These are phyloP conservation scores for Andinoacara biseriatus DNA, from an alignment of 2,113 vertebrate species.

Conservation along the genomic window DNA sequence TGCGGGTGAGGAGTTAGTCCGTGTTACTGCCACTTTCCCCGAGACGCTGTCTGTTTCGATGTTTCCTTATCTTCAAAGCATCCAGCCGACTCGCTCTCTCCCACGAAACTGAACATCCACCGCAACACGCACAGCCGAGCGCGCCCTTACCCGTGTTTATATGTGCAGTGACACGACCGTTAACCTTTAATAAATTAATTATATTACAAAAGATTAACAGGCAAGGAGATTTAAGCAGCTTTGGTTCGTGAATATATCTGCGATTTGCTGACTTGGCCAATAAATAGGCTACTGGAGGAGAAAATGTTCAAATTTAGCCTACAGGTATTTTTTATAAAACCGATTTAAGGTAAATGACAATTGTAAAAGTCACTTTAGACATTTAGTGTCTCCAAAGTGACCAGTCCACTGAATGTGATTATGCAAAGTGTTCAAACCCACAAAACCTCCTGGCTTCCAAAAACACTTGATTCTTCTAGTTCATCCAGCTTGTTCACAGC, in stretches of 20 bases:
- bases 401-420: neutral
- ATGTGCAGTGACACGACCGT: slow-evolving; percentile 41
- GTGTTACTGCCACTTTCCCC: slow-evolving; percentile 36
- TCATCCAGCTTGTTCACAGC: neutral
- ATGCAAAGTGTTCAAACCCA: neutral
- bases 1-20: slow-evolving; percentile 26
- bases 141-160: slow-evolving; percentile 20
- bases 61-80: slow-evolving; percentile 16
- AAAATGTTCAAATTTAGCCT: neutral
- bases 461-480: neutral
- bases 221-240: neutral
- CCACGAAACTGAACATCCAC: neutral
- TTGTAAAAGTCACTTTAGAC: neutral
- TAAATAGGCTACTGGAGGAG: neutral
- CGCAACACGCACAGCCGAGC: slow-evolving; percentile 2
- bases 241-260: slow-evolving; percentile 1
- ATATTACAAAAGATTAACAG: slow-evolving; percentile 15
- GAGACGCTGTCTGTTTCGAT: slow-evolving; percentile 8
- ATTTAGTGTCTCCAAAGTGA: neutral
- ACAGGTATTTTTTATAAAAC: neutral
- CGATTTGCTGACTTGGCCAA: neutral
- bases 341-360: neutral
- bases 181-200: slow-evolving; percentile 38
- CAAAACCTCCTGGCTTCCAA: neutral
- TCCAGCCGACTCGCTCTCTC: neutral